Base-by-base conservation (phyloP, 2,113 vertebrate genomes). In the Aegypius monachus region DNA sequence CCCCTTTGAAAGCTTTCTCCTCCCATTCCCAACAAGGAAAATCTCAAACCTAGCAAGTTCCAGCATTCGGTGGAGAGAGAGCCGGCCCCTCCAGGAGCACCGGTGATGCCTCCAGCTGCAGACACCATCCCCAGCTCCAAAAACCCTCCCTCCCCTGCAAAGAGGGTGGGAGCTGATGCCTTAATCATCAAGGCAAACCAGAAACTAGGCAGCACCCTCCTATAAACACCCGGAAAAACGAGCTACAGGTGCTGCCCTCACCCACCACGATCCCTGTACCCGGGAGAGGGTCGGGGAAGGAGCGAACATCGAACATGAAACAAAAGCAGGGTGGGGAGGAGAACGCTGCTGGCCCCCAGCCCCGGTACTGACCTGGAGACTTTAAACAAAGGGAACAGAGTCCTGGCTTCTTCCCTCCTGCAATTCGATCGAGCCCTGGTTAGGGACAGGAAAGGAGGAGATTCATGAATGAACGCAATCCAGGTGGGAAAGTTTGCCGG, bases 311-410 rank as follows among this genome's bases (percentile, higher is more conserved):
- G 7, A 61, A 95, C 50, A 18, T 48, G 88, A 42, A 83, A 74
- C 62, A 77, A 53, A 53, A 78, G 81, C 26, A 52, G 71, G 72
- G 71, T 52, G 75, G 77, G 62, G 88, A 86, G 88, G 85, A 88
- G 73, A 70, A 81, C 34, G 42, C 77, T 55, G 93, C 36, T 25
- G 88, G 86, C 81, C 91, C 96, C 94, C 82, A 31, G 95, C 97
- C 96, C 98, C 86, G 90, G 96, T 98, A 98, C 98, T 98, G 97
- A 98, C 98, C 98, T 98, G 98, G 98, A 98, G 98, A 98, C 98
- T 98, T 98, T 98, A 98, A 98, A 98, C 98, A 98, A 94, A 98
- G 98, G 98, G 98, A 98, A 97, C 98, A 98, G 88, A 98, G 98
- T 98, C 98, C 98, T 97, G 98, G 96, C 94, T 98, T 96, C 98